Percentiles rank a stretch among this genome's conserved stretches.
Conservation (phyloP, 2,797 vertebrate species). For the Melanotaenia trifasciata region DNA sequence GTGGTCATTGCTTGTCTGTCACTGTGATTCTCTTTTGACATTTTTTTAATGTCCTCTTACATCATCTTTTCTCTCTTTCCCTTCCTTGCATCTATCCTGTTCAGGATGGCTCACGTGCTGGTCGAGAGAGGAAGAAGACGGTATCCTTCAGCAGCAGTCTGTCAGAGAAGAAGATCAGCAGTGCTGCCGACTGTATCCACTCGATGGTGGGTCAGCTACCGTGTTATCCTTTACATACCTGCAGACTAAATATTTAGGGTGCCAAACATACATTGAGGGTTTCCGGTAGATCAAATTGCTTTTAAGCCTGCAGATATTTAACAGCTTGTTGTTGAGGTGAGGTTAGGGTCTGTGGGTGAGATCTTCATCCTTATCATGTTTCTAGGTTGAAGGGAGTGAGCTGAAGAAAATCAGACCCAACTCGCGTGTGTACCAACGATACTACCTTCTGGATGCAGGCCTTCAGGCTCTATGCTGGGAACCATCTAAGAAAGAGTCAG, state of each 20-base stretch:
- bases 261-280: conserved; percentile 12
- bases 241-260: conserved; percentile 37
- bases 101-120: conserved; percentile 91
- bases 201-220: conserved; percentile 85
- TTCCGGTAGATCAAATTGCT: conserved; percentile 7
- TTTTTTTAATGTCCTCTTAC: background rate
- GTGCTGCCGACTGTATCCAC: conserved; percentile 92
- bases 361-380: conserved; percentile 12
- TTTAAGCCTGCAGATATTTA: conserved; percentile 6
- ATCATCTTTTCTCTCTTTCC: conserved; percentile 9
- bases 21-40: conserved; percentile 10
- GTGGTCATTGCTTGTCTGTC: conserved; percentile 27
- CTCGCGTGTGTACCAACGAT: conserved; percentile 92
- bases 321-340: background rate
- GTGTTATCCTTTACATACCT: conserved; percentile 28
- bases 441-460: conserved; percentile 92
- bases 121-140: conserved; percentile 93
- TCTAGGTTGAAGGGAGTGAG: conserved; percentile 89
- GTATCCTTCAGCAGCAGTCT: conserved; percentile 97
- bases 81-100: conserved; percentile 17
- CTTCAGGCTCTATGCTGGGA: conserved; percentile 94
- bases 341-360: conserved; percentile 7
- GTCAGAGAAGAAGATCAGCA: conserved; percentile 95
- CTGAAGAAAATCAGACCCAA: conserved; percentile 93
- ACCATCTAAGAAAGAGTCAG: conserved; percentile 95